Evolutionary conservation across 2,888 invertebrate species (phyloP).

Genomic region (Drosophila birchii): DNA sequence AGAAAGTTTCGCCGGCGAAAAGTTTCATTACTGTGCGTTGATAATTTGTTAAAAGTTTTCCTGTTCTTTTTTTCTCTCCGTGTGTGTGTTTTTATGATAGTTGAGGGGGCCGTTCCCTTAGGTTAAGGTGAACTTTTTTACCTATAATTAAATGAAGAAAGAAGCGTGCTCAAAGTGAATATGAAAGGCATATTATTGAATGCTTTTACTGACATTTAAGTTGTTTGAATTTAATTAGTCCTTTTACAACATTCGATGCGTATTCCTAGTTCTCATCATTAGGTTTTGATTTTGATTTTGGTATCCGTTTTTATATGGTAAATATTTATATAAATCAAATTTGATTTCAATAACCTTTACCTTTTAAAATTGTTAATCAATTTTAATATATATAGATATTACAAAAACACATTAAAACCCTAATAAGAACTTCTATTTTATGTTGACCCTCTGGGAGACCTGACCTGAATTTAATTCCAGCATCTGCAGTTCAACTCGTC

Average conservation of each 20-base stretch:
- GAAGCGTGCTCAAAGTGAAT: neutral
- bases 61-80: neutral
- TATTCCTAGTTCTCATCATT: too few relatives aligned
- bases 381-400: neutral
- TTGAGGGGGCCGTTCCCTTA: slow-evolving; percentile 1
- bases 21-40: slow-evolving; percentile 66
- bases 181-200: neutral
- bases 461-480: neutral
- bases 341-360: neutral
- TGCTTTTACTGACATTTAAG: neutral
- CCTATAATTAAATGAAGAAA: slow-evolving; percentile 1
- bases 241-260: neutral
- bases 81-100: slow-evolving; percentile 6
- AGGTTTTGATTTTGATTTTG: too few relatives aligned
- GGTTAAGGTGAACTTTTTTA: slow-evolving; percentile 17
- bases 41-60: slow-evolving; percentile 73
- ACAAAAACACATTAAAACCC: neutral
- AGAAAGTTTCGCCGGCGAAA: slow-evolving; percentile 56
- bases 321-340: too few relatives aligned
- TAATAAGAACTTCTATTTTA: neutral
- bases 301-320: too few relatives aligned
- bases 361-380: neutral
- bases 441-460: neutral
- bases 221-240: neutral
- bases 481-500: neutral